phyloP scores from a whole-genome alignment of 2,113 vertebrate genomes.

The Sterrhoptilus dennistouni region DNA sequence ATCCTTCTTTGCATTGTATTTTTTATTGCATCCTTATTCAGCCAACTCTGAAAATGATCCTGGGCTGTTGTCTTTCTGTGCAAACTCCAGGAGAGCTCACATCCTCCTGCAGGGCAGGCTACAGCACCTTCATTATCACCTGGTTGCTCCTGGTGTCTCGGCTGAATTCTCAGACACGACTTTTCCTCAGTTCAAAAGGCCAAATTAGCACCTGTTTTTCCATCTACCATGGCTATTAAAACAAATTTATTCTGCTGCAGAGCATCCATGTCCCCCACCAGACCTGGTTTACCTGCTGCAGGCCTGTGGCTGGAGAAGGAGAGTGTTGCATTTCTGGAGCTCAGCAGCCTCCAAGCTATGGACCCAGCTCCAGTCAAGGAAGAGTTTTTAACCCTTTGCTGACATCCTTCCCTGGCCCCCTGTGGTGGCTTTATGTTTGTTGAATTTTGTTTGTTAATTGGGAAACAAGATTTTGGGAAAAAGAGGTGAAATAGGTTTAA shows the following conservation, averaged over 20 bases:
- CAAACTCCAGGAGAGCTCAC: background rate
- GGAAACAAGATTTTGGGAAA: no score
- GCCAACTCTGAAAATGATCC: background rate
- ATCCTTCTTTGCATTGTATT: background rate
- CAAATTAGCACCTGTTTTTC: background rate
- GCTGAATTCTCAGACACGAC: background rate
- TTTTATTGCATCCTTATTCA: background rate
- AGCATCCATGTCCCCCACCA: background rate
- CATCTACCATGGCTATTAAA: background rate
- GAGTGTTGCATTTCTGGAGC: background rate
- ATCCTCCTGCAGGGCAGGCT: background rate
- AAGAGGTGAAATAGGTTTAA: no score
- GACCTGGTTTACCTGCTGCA: background rate
- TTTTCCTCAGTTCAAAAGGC: background rate
- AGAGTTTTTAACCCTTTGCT: background rate
- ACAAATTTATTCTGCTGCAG: background rate
- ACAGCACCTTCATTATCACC: background rate
- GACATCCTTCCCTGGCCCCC: background rate
- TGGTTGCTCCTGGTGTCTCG: background rate
- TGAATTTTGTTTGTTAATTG: no score
- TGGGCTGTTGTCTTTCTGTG: background rate
- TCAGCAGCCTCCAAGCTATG: background rate
- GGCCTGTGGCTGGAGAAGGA: fast-evolving
- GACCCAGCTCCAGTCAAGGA: background rate
- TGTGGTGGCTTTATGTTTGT: background rate